A percentile compares a stretch with the other conserved stretches of the same genome.
phyloP scores from a whole-genome alignment of 2,888 invertebrate species.

The Spodoptera littoralis region DNA sequence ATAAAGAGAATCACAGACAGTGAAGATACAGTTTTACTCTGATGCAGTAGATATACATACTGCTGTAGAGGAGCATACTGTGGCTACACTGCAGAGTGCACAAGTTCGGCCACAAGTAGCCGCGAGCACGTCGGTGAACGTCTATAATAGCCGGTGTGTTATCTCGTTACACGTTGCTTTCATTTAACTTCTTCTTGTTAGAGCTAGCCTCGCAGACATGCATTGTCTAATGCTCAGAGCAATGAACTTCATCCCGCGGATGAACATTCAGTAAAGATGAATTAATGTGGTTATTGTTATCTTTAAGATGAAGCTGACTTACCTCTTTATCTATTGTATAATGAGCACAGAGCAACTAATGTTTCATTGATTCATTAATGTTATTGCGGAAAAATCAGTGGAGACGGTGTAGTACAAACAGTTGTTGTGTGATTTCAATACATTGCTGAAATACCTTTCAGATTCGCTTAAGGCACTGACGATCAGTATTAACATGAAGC shows the following conservation, averaged over 20 bases:
- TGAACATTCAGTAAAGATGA: constrained; percentile 17
- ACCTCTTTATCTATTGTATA: too few relatives aligned
- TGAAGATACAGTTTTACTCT: constrained; percentile 13
- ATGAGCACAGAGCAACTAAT: too few relatives aligned
- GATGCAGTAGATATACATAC: constrained; percentile 25
- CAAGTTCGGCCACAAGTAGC: constrained; percentile 41
- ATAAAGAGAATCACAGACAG: constrained; percentile 8
- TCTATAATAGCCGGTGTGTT: constrained; percentile 50
- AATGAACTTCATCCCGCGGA: constrained; percentile 21
- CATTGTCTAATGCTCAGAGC: constrained; percentile 48
- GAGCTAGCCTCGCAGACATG: constrained; percentile 25
- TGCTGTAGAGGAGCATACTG: not conserved
- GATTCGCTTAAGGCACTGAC: too few relatives aligned
- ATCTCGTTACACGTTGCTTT: constrained; percentile 56
- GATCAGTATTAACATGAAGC: too few relatives aligned
- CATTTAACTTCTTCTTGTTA: constrained; percentile 53
- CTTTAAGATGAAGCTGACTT: not conserved
- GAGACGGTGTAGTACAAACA: too few relatives aligned
- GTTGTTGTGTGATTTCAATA: not conserved
- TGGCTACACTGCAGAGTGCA: constrained; percentile 8
- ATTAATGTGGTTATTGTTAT: not conserved
- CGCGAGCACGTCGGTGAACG: constrained; percentile 28
- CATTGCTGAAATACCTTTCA: too few relatives aligned
- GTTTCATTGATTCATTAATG: too few relatives aligned
- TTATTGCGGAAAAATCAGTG: too few relatives aligned